Evolutionary conservation across 2,888 invertebrate species (phyloP).

Genomic region (Pheosia gnoma): DNA sequence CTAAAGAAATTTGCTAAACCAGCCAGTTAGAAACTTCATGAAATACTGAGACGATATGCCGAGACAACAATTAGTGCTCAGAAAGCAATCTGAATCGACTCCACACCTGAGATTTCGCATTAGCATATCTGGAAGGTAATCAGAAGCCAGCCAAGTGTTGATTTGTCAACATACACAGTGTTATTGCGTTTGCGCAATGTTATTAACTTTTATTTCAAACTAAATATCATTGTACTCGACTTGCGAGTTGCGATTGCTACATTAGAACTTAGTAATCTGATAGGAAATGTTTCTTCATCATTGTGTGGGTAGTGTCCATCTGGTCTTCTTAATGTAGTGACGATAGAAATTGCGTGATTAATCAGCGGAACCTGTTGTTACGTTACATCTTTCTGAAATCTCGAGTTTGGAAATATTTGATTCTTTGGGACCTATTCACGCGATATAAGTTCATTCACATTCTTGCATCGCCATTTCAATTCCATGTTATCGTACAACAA

Average conservation of each 20-base stretch:
- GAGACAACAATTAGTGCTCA: constrained; percentile 18
- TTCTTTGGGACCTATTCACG: background rate
- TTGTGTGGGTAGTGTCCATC: background rate
- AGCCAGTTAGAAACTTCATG: too few relatives aligned
- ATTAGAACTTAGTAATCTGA: constrained; percentile 28
- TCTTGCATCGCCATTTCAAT: background rate
- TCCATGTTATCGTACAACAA: background rate
- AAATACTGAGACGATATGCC: constrained; percentile 6
- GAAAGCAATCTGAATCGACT: constrained; percentile 23
- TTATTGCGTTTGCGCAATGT: constrained; percentile 36
- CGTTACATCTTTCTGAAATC: background rate
- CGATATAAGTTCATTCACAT: background rate
- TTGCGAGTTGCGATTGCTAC: constrained; percentile 36
- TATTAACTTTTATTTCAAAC: constrained; percentile 30
- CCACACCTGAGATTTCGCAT: constrained; percentile 13
- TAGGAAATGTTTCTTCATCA: constrained; percentile 31
- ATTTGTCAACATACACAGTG: constrained; percentile 51
- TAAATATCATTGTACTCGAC: constrained; percentile 35
- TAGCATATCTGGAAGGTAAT: constrained; percentile 45
- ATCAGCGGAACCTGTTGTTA: background rate
- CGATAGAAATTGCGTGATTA: constrained; percentile 1
- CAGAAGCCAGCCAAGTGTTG: constrained; percentile 44
- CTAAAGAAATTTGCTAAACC: too few relatives aligned
- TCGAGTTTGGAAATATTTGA: background rate
- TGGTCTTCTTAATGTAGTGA: constrained; percentile 2